A percentile compares a stretch with the other conserved stretches of the same genome.
Evolutionary conservation across 2,797 vertebrate genomes (phyloP).

Genomic region (Forpus xanthops): DNA sequence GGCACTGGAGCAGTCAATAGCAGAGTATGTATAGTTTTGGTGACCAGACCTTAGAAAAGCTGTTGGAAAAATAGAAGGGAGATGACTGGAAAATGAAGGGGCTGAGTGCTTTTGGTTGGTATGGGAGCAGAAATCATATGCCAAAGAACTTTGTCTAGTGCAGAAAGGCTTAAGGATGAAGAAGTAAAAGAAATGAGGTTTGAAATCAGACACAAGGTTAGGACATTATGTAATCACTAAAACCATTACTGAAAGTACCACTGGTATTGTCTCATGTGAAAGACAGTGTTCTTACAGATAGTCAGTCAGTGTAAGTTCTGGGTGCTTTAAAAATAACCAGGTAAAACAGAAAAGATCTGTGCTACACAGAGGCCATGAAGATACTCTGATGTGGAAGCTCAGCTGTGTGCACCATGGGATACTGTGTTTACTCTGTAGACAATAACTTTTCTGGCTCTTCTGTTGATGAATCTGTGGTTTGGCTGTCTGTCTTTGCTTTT

Average conservation of each 20-base stretch:
- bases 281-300: neutral
- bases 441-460: neutral
- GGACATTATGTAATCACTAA: neutral
- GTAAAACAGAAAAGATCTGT: neutral
- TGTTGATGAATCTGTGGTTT: constrained; percentile 29
- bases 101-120: neutral
- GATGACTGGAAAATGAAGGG: neutral
- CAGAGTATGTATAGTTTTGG: neutral
- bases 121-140: neutral
- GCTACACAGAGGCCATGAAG: neutral
- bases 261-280: neutral
- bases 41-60: neutral
- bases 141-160: neutral
- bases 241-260: neutral
- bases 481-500: neutral
- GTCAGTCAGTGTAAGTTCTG: neutral
- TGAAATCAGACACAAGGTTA: neutral
- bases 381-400: neutral
- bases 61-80: neutral
- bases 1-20: neutral
- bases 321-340: neutral
- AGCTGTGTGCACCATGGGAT: neutral
- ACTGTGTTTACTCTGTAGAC: neutral
- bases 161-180: neutral
- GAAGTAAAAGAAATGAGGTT: neutral